These are phyloP conservation scores for Poeciliopsis occidentalis DNA, from an alignment of 2,113 vertebrate genomes.

Conservation along the genomic window DNA sequence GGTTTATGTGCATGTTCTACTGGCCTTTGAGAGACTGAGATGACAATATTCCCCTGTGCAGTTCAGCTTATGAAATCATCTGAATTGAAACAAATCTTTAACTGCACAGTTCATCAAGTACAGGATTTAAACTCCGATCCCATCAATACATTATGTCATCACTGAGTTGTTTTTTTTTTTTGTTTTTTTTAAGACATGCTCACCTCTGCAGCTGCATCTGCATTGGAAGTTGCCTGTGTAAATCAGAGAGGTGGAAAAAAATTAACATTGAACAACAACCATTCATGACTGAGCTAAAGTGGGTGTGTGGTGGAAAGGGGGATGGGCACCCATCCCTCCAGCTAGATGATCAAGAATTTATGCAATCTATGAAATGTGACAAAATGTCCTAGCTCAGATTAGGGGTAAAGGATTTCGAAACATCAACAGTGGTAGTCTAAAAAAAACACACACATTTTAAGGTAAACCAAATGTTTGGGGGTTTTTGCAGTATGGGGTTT, in stretches of 20 bases:
- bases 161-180: no score
- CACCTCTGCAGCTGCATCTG: slow-evolving; percentile 66
- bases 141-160: no score
- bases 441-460: neutral
- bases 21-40: neutral
- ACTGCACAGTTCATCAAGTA: neutral
- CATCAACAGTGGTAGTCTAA: neutral
- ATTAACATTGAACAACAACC: slow-evolving; percentile 52
- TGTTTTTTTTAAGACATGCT: slow-evolving; percentile 22
- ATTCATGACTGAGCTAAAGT: slow-evolving; percentile 53
- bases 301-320: slow-evolving; percentile 60
- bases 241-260: slow-evolving; percentile 33
- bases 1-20: neutral
- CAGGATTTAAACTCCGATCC: neutral
- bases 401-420: neutral
- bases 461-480: neutral
- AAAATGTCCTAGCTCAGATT: neutral
- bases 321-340: slow-evolving; percentile 60
- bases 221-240: slow-evolving; percentile 43
- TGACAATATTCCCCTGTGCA: neutral
- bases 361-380: slow-evolving; percentile 52
- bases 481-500: neutral
- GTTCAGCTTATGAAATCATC: neutral
- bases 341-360: slow-evolving; percentile 67
- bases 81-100: neutral